A percentile compares a stretch with the other conserved stretches of the same genome.
Conservation (phyloP, 2,888 invertebrate genomes). For the Oeneis ivallda region DNA sequence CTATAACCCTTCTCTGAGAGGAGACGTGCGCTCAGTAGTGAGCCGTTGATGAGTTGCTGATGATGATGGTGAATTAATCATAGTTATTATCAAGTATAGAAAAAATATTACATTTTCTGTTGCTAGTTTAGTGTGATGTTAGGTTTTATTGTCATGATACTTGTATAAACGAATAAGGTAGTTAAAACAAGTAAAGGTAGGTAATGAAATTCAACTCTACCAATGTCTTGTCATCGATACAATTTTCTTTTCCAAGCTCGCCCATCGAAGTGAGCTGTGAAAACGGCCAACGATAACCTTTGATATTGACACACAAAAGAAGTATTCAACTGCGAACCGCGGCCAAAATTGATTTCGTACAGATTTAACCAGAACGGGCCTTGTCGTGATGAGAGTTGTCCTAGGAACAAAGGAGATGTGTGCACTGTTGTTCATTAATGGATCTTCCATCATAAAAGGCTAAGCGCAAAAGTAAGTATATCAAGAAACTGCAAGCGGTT, state of each 20-base stretch:
- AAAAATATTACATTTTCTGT: too few relatives aligned
- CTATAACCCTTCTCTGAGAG: too few relatives aligned
- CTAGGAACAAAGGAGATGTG: background rate
- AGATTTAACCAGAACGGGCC: constrained; percentile 47
- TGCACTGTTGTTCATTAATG: background rate
- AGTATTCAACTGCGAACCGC: constrained; percentile 64
- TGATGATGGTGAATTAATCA: too few relatives aligned
- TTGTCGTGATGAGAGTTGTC: background rate
- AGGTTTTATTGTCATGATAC: too few relatives aligned
- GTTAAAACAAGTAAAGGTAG: too few relatives aligned
- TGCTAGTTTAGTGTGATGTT: too few relatives aligned
- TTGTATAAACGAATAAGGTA: background rate
- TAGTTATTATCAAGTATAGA: too few relatives aligned
- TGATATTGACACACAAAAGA: constrained; percentile 71
- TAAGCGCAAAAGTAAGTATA: background rate
- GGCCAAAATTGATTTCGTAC: constrained; percentile 73
- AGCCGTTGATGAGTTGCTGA: too few relatives aligned
- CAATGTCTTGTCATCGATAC: background rate
- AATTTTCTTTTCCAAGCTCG: constrained; percentile 36
- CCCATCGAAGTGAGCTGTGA: constrained; percentile 65
- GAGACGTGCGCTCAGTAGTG: too few relatives aligned
- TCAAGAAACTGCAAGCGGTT: too few relatives aligned
- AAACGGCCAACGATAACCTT: constrained; percentile 77
- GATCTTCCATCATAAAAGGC: background rate
- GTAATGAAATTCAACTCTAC: background rate